Evolutionary conservation across 2,113 vertebrate genomes (phyloP).

Genomic region (Puntigrus tetrazona): DNA sequence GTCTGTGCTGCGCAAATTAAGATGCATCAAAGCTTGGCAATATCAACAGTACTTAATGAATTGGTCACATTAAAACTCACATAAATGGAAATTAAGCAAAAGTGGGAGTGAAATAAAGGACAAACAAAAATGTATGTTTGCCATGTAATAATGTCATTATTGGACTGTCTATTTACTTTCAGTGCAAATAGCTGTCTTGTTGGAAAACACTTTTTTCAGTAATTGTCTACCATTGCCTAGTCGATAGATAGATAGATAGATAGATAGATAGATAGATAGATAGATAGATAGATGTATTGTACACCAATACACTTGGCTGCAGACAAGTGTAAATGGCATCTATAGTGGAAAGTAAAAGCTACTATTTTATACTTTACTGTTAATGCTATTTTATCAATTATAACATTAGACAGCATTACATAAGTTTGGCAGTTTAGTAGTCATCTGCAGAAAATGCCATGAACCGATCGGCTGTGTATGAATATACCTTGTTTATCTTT

Average conservation of each 20-base stretch:
- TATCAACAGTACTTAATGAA: conserved; percentile 10
- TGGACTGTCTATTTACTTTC: not conserved
- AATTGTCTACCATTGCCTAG: not conserved
- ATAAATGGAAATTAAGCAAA: not conserved
- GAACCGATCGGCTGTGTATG: not conserved
- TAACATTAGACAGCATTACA: too few relatives aligned
- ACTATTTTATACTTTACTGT: not conserved
- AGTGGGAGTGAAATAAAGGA: not conserved
- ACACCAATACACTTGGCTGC: not conserved
- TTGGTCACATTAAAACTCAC: not conserved
- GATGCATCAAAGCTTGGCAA: not conserved
- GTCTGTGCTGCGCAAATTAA: not conserved
- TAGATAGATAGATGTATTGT: not conserved
- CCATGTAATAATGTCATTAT: not conserved
- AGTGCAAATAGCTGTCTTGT: too few relatives aligned
- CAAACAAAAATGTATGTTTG: not conserved
- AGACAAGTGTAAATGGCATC: not conserved
- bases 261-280: too few relatives aligned
- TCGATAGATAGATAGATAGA: too few relatives aligned
- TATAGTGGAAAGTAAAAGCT: not conserved
- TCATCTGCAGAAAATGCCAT: not conserved
- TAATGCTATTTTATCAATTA: not conserved
- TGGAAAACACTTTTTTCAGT: not conserved
- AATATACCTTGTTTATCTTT: not conserved
- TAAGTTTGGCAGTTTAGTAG: not conserved